A percentile compares a stretch with the other conserved stretches of the same genome.
Evolutionary conservation across 2,888 invertebrate species (phyloP).

Genomic region (Chironomus riparius): DNA sequence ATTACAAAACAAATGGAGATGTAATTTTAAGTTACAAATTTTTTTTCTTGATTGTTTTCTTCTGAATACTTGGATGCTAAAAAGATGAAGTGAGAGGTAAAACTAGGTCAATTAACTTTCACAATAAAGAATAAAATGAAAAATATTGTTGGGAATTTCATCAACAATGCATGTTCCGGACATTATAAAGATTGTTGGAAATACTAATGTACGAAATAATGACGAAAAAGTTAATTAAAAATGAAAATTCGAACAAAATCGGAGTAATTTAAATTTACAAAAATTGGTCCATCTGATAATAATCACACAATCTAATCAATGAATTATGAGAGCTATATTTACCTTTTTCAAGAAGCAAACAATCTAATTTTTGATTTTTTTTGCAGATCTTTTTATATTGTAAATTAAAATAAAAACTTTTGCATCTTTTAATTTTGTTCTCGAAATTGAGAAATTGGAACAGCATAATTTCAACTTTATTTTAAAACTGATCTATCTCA

Average conservation of each 20-base stretch:
- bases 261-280: not conserved
- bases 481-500: too few species aligned
- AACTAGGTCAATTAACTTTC: slow-evolving; percentile 8
- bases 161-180: slow-evolving; percentile 3
- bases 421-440: too few species aligned
- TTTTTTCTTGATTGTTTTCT: not conserved
- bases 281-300: not conserved
- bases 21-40: not conserved
- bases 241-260: not conserved
- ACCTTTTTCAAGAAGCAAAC: too few species aligned
- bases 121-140: not conserved
- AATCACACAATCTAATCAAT: not conserved
- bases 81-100: not conserved
- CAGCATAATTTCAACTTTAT: too few species aligned
- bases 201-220: not conserved
- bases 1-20: slow-evolving; percentile 7
- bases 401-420: too few species aligned
- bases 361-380: too few species aligned
- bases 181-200: not conserved
- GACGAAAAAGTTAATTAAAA: not conserved
- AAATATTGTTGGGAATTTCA: slow-evolving; percentile 2
- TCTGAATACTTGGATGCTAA: not conserved
- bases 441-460: too few species aligned
- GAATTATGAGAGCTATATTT: not conserved
- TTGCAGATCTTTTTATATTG: too few species aligned